Base-by-base conservation (phyloP, 2,888 invertebrate genomes). In the Tenthredo amoena region DNA sequence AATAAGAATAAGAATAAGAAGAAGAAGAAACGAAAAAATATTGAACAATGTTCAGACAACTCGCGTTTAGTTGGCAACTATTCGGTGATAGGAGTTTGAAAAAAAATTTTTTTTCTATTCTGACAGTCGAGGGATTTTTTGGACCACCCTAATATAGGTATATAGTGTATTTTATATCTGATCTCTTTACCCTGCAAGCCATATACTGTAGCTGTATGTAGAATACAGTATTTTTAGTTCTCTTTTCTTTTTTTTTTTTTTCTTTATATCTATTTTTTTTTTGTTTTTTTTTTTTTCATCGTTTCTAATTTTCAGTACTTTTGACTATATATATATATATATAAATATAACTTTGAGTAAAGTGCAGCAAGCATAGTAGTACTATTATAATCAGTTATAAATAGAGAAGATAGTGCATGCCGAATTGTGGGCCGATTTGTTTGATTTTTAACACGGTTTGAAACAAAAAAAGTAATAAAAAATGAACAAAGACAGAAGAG, bases 191-290 rank as follows among this genome's bases (percentile, higher is more conserved):
- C 68, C 68, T 31, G 26, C 26, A 34, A 68, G 31, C 31, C 15
- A 68, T 68, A 68, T 68, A 68, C 68, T 50, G 68, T 68, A 68
- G 68, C 68, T 68, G 68, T 68, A 68, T 31, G 68, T 68, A 68
- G 26, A 31, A 34, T 31, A 34, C 31, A 68, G 21, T 43, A 50
- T 40, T 79, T 62, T 18, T 65, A 21, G 26, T 84, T 62, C 0
- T 77, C 43, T 47, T 18, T n/a, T 34, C 58, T 58, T 9, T 79
- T 81, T 12, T 26, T 79, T 85, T 10, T 37, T 85, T 21, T 62
- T n/a, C 4, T 58, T n/a, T 6, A n/a, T n/a, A n/a, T 58, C 4
- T 50, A 15, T 50, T 50, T 18, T 58, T 0, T 26, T 65, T 26
- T 62, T 62, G 7, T 47, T 2, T 12, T 58, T 9, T 21, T 62